Conservation (phyloP, 2,113 vertebrate genomes). For the Ploceus nigricollis region DNA sequence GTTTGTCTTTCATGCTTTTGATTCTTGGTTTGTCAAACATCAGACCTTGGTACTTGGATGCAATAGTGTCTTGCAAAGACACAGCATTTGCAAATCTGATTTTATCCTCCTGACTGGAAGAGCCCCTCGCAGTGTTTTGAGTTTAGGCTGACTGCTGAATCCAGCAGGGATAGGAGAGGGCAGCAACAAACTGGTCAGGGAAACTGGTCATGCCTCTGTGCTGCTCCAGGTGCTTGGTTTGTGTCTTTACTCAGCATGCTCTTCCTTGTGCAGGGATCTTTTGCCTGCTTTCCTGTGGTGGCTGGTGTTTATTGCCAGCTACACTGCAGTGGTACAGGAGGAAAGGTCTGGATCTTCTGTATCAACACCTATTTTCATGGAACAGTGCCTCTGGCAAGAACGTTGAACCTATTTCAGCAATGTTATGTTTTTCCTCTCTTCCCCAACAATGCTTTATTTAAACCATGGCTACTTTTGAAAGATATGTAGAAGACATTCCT, state of each 20-base stretch:
- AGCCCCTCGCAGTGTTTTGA: neutral
- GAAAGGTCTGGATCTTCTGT: neutral
- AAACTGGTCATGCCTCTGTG: neutral
- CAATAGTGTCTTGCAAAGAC: neutral
- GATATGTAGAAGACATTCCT: neutral
- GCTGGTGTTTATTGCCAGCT: neutral
- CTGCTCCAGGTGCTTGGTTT: neutral
- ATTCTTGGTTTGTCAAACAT: neutral
- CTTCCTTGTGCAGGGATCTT: neutral
- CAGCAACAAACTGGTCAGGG: neutral
- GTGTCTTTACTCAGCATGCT: neutral
- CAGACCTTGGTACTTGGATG: neutral
- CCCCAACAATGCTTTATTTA: neutral
- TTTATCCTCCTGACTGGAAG: neutral
- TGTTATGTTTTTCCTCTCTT: neutral
- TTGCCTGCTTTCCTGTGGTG: accelerated
- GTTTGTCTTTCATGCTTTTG: neutral
- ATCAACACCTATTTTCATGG: neutral
- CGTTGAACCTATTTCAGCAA: neutral
- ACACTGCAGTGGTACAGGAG: neutral
- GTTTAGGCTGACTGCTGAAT: neutral
- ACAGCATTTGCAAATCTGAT: neutral
- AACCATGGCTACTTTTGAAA: neutral
- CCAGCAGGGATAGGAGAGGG: neutral
- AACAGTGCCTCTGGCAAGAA: neutral